Evolutionary conservation across 1,140 invertebrate genomes (phyloP).

Genomic region (Wasmannia auropunctata): DNA sequence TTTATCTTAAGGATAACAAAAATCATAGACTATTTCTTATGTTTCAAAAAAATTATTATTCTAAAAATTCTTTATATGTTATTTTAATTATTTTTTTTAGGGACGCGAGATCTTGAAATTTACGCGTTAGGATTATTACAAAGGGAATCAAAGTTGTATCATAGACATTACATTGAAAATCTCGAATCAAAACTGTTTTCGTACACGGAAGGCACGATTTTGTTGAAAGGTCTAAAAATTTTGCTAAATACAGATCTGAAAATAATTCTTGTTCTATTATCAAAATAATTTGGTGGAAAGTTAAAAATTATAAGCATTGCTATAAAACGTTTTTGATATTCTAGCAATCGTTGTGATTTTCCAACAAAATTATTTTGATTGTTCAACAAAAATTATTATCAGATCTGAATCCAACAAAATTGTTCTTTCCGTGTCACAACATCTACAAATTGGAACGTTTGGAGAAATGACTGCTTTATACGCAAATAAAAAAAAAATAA

Average conservation of each 20-base stretch:
- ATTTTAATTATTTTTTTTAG: constrained; percentile 17
- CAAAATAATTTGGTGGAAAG: too few species aligned
- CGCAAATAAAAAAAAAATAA: neutral
- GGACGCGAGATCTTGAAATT: neutral
- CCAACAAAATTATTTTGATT: too few species aligned
- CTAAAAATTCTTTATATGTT: neutral
- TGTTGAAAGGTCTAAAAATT: too few species aligned
- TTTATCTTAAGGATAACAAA: neutral
- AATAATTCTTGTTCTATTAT: too few species aligned
- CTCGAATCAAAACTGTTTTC: neutral
- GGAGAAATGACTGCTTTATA: neutral
- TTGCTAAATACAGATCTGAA: too few species aligned
- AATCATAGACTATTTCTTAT: neutral
- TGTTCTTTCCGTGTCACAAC: too few species aligned
- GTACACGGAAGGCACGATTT: too few species aligned
- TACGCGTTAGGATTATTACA: neutral
- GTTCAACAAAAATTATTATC: too few species aligned
- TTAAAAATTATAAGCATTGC: too few species aligned
- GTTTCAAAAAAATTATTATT: neutral
- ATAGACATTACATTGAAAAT: neutral
- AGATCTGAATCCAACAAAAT: too few species aligned
- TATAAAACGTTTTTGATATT: too few species aligned
- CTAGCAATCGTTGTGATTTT: too few species aligned
- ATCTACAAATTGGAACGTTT: neutral
- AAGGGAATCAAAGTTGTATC: neutral